Base-by-base conservation (phyloP, 2,888 invertebrate genomes). In the Bruchidius siliquastri region DNA sequence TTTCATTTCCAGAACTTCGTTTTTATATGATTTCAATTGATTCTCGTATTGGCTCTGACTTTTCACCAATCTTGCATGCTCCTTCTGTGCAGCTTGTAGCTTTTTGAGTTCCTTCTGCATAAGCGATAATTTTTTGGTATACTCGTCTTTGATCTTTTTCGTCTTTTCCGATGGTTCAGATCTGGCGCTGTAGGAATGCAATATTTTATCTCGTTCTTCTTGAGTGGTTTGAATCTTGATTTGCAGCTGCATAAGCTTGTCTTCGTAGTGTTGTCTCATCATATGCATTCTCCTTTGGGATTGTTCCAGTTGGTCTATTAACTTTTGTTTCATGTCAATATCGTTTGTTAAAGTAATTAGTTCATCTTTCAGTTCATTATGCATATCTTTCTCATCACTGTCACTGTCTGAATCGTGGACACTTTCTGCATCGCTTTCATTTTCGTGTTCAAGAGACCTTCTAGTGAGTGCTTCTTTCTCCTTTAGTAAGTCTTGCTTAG, bases 241-340 rank as follows among this genome's bases (percentile, higher is more conserved):
- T 83, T 96, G 94, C 66, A 98, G 87, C 75, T 94, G 94, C 77
- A 91, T 89, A 18, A 98, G 88, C 82, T 98, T 95, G 76, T 96
- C 95, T 86, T 99, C 98, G 87, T 98, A 99, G 84, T 98, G 96
- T 77, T 92, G 91, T 74, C 94, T 91, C 90, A 98, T 92, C 0
- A 94, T 91, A 72, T 95, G 92, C 84, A 98, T 89, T 71, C 96
- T 89, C 72, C 94, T 90, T 84, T 98, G 97, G 0, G 96, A 96
- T 74, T 93, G 87, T 85, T 99, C 98, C 78, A 99, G 86, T 83
- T 98, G 97, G 82, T 97, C 96, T 77, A 99, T 97, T 69, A 99
- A 88, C 74, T 96, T 93, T 79, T 97, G 95, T 85, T 99, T 99
- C 73, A 97, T 94, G 83, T 95, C 95, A 78, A 99, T 98, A 86